Evolutionary conservation across 2,888 invertebrate genomes (phyloP), one percentile per base, ranked within the genome.

Genomic region (Eupithecia insigniata): DNA sequence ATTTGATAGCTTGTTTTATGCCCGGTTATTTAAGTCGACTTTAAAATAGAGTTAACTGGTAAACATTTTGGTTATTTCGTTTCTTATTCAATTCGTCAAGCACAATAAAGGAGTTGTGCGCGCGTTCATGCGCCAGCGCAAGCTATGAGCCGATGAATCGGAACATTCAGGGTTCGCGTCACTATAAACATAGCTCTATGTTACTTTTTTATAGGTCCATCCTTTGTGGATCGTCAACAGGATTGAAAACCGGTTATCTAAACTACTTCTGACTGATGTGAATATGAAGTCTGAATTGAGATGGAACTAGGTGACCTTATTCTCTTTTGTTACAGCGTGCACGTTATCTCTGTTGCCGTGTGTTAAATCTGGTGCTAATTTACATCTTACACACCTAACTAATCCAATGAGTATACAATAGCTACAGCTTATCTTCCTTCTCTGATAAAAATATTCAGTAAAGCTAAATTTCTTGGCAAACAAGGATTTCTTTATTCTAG

Each of bases 181-280:
- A 81, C 79, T 55, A 55, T 22, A 51, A 46, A 75, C 76, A 51
- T 78, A 78, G 78, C 75, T 73, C 73, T 81, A n/a, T n/a, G 67
- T 67, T 79, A 80, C 80, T 83, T 89, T 84, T 86, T 83, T 84
- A 81, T 82, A 78, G 78, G 80, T 82, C 81, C 86, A 85, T 89
- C 90, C 87, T 89, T 87, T 85, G 86, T 88, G 86, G 87, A 85
- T 87, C 85, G 22, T 87, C 86, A 83, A 80, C 79, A 75, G 78
- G 82, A 81, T 64, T 70, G 51, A 69, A 75, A 85, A 82, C 82
- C 81, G 81, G 83, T 80, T 77, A 65, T 28, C 64, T 55, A 55
- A 43, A 55, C 46, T 7, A 16, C 39, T 61, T 70, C 36, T 28
- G 12, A 60, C 36, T 28, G 12, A 60, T 22, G 61, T 18, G 43